Conservation (phyloP, 2,113 vertebrate species). For the Catharus bicknelli region DNA sequence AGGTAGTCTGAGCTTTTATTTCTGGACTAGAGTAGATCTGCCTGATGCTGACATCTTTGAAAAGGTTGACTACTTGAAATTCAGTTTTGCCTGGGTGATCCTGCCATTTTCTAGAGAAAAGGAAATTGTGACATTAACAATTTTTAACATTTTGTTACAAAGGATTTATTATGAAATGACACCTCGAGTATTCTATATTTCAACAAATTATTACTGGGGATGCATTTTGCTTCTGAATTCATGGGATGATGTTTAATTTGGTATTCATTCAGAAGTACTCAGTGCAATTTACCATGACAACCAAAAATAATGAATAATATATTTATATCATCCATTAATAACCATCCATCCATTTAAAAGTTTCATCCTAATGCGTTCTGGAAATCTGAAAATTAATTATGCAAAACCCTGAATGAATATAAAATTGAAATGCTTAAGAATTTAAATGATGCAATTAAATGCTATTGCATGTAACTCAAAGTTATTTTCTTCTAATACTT, state of each 20-base stretch:
- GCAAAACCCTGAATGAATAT: slow-evolving; percentile 60
- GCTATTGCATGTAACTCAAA: slow-evolving; percentile 39
- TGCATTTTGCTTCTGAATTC: slow-evolving; percentile 17
- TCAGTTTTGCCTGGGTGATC: neutral
- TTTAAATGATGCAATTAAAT: slow-evolving; percentile 68
- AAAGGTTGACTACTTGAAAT: neutral
- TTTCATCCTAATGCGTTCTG: slow-evolving; percentile 47
- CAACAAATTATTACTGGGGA: neutral
- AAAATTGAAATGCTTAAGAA: slow-evolving; percentile 60
- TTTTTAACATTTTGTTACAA: neutral
- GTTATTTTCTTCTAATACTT: slow-evolving; percentile 52
- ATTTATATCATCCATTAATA: slow-evolving; percentile 68
- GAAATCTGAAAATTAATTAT: slow-evolving; percentile 71
- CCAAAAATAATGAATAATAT: slow-evolving; percentile 70
- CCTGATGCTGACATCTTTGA: neutral
- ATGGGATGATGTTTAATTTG: slow-evolving; percentile 18
- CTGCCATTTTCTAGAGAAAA: neutral
- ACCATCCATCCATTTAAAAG: slow-evolving; percentile 56
- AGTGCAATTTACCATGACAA: slow-evolving; percentile 57
- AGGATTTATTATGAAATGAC: neutral
- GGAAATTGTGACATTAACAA: neutral
- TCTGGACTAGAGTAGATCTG: neutral
- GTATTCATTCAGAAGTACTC: slow-evolving; percentile 24
- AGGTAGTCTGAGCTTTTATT: neutral
- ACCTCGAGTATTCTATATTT: neutral